Evolutionary conservation across 2,888 invertebrate genomes (phyloP), one percentile per base, ranked within the genome.

Genomic region (Tethea ocularis): DNA sequence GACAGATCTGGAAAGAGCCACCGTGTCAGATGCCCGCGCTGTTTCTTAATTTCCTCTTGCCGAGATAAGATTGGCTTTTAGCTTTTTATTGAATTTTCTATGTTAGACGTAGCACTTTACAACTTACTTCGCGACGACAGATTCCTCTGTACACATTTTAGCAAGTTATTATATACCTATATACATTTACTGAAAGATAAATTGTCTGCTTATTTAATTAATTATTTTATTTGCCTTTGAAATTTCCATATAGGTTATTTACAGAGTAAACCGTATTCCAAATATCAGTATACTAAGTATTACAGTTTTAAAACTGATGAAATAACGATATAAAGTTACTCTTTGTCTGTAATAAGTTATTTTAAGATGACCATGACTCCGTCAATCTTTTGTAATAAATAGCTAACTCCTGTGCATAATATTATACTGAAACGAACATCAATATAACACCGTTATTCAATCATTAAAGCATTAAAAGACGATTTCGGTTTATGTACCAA

Each of bases 51-150:
- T 93, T 93, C 93, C 93, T 92, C 88, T 88, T 78, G 78, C 80
- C 66, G 78, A 91, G 93, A 93, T 93, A 93, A 93, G 92, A 92
- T 91, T 92, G 91, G 93, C 93, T 92, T 93, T 93, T 90, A 91
- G 93, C 88, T 92, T 93, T 93, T 93, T 93, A 93, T 93, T 92
- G 91, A 93, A 90, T 93, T 93, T 91, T 90, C 91, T 89, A 77
- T 88, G 86, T 87, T 86, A 87, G 83, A 84, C 83, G 83, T 71
- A 81, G 78, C 86, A 85, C 83, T 89, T 90, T 88, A 89, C 84
- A 86, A 86, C 84, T 85, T 78, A 77, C 78, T 77, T 71, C 72
- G 33, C 68, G 57, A 62, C 57, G 68, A 64, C 61, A 58, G 52
- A 60, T 63, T 59, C 58, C 61, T 59, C 61, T 61, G 58, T 64